Evolutionary conservation across 2,113 vertebrate genomes (phyloP).

Genomic region (Rhinoptilus africanus): DNA sequence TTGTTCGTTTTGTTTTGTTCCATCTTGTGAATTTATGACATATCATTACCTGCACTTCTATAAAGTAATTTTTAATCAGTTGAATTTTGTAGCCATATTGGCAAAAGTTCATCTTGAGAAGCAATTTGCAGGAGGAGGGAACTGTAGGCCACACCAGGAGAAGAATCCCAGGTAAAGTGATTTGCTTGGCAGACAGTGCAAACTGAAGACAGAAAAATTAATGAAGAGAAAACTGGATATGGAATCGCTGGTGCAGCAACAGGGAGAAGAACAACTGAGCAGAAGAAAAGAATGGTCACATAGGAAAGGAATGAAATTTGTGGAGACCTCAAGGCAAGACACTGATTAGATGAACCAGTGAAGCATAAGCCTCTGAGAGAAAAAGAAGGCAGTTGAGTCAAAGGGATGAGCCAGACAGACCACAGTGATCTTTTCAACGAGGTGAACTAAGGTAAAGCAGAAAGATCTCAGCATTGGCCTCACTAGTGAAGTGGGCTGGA

Average conservation of each 20-base stretch:
- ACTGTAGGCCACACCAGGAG: not conserved
- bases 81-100: not conserved
- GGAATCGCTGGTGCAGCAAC: not conserved
- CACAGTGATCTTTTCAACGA: not conserved
- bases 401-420: not conserved
- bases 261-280: not conserved
- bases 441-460: not conserved
- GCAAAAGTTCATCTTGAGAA: not conserved
- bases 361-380: not conserved
- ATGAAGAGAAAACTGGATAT: not conserved
- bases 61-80: not conserved
- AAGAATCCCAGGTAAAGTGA: not conserved
- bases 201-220: not conserved
- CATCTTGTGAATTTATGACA: not conserved
- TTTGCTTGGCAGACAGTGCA: not conserved
- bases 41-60: not conserved
- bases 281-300: not conserved
- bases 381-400: not conserved
- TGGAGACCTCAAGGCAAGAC: conserved; percentile 16
- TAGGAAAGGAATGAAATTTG: not conserved
- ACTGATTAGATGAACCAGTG: not conserved
- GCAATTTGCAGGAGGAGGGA: not conserved
- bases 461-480: not conserved
- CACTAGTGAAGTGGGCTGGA: not conserved
- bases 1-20: not conserved